Conservation (phyloP, 2,797 vertebrate species). For the Sebastolobus alascanus region DNA sequence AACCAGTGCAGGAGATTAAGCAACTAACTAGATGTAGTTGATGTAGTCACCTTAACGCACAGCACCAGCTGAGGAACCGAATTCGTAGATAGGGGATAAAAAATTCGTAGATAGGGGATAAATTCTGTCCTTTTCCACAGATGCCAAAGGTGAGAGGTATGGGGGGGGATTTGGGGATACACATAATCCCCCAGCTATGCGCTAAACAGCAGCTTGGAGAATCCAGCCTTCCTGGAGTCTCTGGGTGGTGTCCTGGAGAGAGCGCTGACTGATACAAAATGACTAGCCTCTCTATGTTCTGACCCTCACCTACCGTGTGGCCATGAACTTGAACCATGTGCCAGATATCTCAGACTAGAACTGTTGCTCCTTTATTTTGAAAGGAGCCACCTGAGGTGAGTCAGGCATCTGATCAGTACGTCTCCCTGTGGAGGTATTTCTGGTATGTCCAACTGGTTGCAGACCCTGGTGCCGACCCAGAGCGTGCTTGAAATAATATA, state of each 20-base stretch:
- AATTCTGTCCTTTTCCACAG: not conserved
- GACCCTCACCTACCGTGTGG: no score
- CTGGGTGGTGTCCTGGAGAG: not conserved
- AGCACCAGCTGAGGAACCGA: not conserved
- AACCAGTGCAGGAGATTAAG: not conserved
- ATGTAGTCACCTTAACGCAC: not conserved
- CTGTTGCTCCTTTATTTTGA: not conserved
- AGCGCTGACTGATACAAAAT: not conserved
- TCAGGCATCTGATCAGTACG: no score
- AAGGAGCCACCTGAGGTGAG: no score
- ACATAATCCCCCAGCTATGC: not conserved
- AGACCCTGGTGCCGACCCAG: not conserved
- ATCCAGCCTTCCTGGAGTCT: not conserved
- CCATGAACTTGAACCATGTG: no score
- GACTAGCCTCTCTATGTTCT: not conserved
- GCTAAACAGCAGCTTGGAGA: not conserved
- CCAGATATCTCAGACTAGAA: slow-evolving; percentile 1
- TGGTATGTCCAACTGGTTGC: not conserved
- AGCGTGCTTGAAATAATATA: not conserved
- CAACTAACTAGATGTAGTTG: not conserved
- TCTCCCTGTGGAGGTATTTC: not conserved
- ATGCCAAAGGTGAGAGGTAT: not conserved
- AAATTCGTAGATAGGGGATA: not conserved
- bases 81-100: not conserved
- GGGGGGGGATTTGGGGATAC: slow-evolving; percentile 3